Evolutionary conservation across 2,888 invertebrate species (phyloP), one percentile per base, ranked within the genome.

Genomic region (Steromphala cineraria): DNA sequence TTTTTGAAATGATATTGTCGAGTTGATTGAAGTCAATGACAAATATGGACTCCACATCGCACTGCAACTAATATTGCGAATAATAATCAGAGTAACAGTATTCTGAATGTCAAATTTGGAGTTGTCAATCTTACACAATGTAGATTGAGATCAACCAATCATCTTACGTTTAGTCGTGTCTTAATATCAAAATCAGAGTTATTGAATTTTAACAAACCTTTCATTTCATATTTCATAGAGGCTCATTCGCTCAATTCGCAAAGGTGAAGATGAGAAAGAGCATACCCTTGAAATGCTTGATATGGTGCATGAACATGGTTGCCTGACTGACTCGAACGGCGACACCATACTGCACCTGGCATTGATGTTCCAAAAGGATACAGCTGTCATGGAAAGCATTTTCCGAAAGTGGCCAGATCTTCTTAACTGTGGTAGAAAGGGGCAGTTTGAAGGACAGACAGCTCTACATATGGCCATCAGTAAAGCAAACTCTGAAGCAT

Each of bases 391-490:
- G 24, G 74, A 55, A n/a, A 17, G 4, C 5, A 46, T 78, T 13
- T 17, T 78, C 10, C 8, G 28, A 3, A 31, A 74, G 53, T 80
- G 80, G 31, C 82, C 82, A n/a, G 19, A n/a, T n/a, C 71, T 82
- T 3, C 67, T 82, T 19, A 17, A 10, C 17, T 76, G 36, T 28
- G 53, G 52, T 1, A 53, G 82, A 31, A 46, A 13, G n/a, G 71
- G 75, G 24, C 56, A 81, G n/a, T 86, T 84, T 56, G 79, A 78
- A 76, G 87, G 87, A 0, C 87, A 87, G 81, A 87, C 86, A 1
- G 83, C 83, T 13, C 78, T 87, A 3, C 87, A 87, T 79, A 87
- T 86, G 17, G 85, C 83, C 15, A 81, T 86, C 52, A 85, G 83
- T 28, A 84, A 83, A 21, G 81, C 81, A 24, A 83, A 86, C 76